Percentiles rank a stretch among this genome's conserved stretches.
Conservation (phyloP, 2,797 vertebrate genomes). For the Threskiornis aethiopicus region DNA sequence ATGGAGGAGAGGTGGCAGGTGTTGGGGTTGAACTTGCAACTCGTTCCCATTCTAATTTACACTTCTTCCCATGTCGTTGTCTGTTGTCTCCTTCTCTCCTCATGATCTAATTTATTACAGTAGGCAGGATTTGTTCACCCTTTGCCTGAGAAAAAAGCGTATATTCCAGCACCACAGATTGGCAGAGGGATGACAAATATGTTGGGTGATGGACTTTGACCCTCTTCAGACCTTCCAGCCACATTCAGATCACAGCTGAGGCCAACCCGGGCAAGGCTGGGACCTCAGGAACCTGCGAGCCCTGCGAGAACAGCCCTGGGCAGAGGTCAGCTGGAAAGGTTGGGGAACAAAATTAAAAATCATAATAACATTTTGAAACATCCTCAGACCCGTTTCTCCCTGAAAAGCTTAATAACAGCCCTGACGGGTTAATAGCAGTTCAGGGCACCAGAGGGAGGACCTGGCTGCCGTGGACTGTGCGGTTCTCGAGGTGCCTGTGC, state of each 20-base stretch:
- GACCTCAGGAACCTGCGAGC: neutral
- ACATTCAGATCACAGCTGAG: neutral
- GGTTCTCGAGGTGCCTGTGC: neutral
- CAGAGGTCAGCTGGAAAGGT: neutral
- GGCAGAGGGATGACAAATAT: neutral
- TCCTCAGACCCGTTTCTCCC: neutral
- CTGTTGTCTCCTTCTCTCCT: neutral
- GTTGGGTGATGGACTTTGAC: neutral
- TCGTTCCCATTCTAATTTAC: neutral
- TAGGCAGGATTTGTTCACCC: neutral
- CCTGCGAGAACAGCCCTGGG: neutral
- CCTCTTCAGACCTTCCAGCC: neutral
- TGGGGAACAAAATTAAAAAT: neutral
- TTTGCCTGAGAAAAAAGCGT: neutral
- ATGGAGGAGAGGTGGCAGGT: neutral
- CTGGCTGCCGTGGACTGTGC: neutral
- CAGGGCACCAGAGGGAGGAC: neutral
- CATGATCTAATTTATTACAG: neutral
- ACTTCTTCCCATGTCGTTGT: rapidly evolving
- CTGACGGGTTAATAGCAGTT: neutral
- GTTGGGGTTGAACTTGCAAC: neutral
- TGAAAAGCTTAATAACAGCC: neutral
- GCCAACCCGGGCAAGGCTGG: neutral
- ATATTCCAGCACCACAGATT: neutral
- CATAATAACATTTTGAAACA: neutral